phyloP scores from a whole-genome alignment of 2,113 vertebrate species.

The Onychostruthus taczanowskii region DNA sequence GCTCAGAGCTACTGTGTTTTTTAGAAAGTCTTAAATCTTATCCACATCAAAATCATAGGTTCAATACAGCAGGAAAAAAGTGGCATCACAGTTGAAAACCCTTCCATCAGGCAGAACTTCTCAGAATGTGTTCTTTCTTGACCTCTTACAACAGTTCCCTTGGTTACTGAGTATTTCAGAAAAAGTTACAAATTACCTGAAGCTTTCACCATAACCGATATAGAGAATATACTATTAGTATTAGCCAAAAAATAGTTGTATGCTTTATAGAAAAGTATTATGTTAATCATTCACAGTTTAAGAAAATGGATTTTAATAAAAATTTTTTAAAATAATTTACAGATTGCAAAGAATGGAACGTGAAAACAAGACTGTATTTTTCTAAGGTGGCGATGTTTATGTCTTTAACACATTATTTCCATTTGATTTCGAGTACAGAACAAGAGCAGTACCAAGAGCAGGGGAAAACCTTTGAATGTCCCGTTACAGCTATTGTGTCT shows the following conservation, averaged over 20 bases:
- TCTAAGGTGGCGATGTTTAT: rapidly evolving
- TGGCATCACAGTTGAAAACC: background rate
- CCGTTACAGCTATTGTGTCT: background rate
- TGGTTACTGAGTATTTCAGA: background rate
- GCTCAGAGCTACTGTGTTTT: background rate
- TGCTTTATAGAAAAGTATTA: background rate
- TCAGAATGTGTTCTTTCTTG: background rate
- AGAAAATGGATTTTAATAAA: background rate
- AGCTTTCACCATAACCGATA: background rate
- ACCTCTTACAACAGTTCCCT: background rate
- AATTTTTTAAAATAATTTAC: background rate
- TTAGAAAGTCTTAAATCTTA: background rate
- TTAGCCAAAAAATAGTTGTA: background rate
- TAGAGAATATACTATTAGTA: background rate
- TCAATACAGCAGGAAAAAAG: background rate
- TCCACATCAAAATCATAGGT: background rate
- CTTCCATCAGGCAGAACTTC: background rate
- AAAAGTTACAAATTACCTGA: background rate
- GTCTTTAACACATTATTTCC: background rate
- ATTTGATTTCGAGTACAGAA: background rate
- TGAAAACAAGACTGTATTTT: background rate
- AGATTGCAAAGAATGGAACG: background rate
- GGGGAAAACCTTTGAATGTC: background rate
- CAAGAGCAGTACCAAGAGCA: background rate
- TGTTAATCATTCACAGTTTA: background rate